Evolutionary conservation across 2,113 vertebrate genomes (phyloP), one percentile per base, ranked within the genome.

Genomic region (Synodontis membranacea): DNA sequence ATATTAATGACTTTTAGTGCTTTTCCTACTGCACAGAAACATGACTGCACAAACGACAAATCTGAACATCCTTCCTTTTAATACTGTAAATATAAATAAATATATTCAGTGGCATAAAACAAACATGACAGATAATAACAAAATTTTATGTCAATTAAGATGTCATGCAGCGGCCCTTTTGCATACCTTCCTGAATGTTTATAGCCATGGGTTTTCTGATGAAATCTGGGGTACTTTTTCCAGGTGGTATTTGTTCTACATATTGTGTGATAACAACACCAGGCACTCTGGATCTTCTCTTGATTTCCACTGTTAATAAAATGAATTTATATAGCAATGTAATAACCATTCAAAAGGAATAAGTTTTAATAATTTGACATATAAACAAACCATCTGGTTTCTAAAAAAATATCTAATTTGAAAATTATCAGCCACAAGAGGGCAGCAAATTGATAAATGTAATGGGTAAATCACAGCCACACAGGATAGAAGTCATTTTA

Each of bases 221-320:
- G 80, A 99, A 97, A 89, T 97, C 96, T 0, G 97, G 97, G 0
- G 92, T 93, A 11, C 95, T 93, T 90, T 93, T 95, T 84, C 96
- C 97, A n/a, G 86, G 0, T 0, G 97, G 97, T 50, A 99, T 76
- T 28, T 92, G 54, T 12, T 97, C 94, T 39, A 96, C 94, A 92
- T 92, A 95, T 86, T 97, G 96, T 58, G 91, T 95, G 85, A 97
- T 88, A 28, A 88, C 83, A 78, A 98, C 97, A 4, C 97, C 97
- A 1, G 96, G 95, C 75, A 96, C n/a, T 64, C 91, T 90, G 76
- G 96, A 96, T 85, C 93, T 96, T 92, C 92, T 97, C 56, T 88
- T 92, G 80, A 95, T 94, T 19, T 88, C 90, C 91, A 93, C 94
- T 95, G 86, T 72, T n/a, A 70, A 87, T 66, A 37, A n/a, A n/a